These are phyloP conservation scores for Lasioglossum pauxillum DNA, from an alignment of 2,888 invertebrate species.

Conservation along the genomic window DNA sequence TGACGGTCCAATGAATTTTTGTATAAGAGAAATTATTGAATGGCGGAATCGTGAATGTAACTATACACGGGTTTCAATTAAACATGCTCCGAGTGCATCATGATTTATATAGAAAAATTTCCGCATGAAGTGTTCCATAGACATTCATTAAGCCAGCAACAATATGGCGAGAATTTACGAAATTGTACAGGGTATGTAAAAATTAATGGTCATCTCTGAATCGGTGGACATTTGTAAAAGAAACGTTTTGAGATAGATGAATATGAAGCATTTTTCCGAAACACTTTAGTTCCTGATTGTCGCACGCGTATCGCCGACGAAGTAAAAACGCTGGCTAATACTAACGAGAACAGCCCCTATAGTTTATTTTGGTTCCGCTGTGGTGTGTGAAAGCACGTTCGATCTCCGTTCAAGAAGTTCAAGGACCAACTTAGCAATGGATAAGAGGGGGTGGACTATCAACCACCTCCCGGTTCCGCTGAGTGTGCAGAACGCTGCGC, in stretches of 20 bases:
- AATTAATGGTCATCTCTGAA: too few relatives aligned
- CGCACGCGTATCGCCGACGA: neutral
- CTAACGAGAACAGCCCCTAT: neutral
- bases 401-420: neutral
- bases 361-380: slow-evolving; percentile 19
- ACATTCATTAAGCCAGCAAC: neutral
- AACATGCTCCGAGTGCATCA: neutral
- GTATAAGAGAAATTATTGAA: neutral
- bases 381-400: slow-evolving; percentile 21
- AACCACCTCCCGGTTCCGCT: slow-evolving; percentile 37
- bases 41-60: neutral
- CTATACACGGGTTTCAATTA: neutral
- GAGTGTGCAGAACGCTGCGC: slow-evolving; percentile 27
- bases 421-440: slow-evolving; percentile 25
- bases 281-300: too few relatives aligned
- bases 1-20: neutral
- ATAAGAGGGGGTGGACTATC: slow-evolving; percentile 20
- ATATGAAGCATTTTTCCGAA: neutral
- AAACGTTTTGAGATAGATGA: neutral
- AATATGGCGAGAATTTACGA: neutral
- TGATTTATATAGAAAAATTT: neutral
- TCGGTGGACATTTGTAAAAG: too few relatives aligned
- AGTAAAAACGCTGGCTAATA: neutral
- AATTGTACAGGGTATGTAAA: neutral
- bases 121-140: neutral